Base-by-base conservation (phyloP, 2,113 vertebrate genomes). In the Choloepus hoffmanni region DNA sequence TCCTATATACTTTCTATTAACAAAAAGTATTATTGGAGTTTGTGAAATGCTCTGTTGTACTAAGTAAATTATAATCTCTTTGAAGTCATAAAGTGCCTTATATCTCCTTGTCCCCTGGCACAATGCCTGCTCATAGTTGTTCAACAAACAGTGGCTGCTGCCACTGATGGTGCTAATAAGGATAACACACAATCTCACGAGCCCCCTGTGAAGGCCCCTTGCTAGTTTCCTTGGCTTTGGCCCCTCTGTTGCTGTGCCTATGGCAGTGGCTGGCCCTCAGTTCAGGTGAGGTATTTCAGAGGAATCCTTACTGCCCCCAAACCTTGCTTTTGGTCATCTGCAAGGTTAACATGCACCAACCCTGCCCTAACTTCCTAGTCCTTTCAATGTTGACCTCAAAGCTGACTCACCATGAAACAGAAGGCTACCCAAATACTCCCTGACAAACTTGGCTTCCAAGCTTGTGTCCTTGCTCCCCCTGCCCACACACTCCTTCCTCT, bases 111-210 rank as follows among this genome's bases (percentile, higher is more conserved):
- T 67, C 58, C 23, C 16, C 24, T 28, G 8, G 28, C 74, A 63
- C n/a, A 36, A 45, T 9, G 7, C 43, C 81, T 60, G 79, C 58
- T 95, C 16, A 15, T 2, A 43, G 95, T 62, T 6, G 9, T 43
- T 62, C 21, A 45, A 2, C 30, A 9, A 68, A 60, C 16, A 26
- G 3, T 8, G n/a, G 43, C 58, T 13, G 6, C 33, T 3, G 18
- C 60, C 3, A 12, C n/a, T 33, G 28, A 3, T 28, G 50, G 33
- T 76, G 79, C 40, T 45, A 19, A 7, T 43, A 19, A 50, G 2
- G 30, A n/a, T n/a, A 50, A 14, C 23, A 36, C 4, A 4, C 5
- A 1, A 40, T 9, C 53, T 15, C 19, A 23, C 0, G 12, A 72
- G 2, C 3, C 45, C 60, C 23, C 45, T 1, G 24, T 2, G 6